Base-by-base conservation (phyloP, 2,888 invertebrate species). In the Carabus problematicus region DNA sequence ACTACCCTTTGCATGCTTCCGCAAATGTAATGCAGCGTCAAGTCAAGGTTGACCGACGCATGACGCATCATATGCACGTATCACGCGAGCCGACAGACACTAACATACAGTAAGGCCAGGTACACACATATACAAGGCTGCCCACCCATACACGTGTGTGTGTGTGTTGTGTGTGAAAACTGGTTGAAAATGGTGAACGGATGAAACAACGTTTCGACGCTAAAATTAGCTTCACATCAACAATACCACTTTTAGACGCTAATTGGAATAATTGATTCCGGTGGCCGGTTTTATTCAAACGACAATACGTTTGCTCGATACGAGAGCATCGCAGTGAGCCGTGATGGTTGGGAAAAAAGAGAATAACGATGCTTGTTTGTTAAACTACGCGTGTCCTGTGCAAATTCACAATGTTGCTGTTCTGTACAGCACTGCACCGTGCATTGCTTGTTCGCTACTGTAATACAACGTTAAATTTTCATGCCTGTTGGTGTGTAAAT, bases 191-290 rank as follows among this genome's bases (percentile, higher is more conserved):
- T 47, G 7, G 8, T 16, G 12, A 52, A 16, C 52, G 52, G 52
- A 14, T 52, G 52, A 52, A 52, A 52, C 52, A 52, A 52, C 52
- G 52, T 52, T 52, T 52, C 16, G 14, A 52, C 41, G 59, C 19
- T 52, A 41, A 63, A 63, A 63, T 63, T 63, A 52, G 16, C 52
- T 18, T 52, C 41, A 19, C 60, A 45, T 45, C 63, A 64, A 64
- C 54, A 64, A 54, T 54, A 64, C 63, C 63, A 64, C 63, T 64
- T 58, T 58, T 47, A 58, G 39, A 56, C 64, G 19, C 58, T 64
- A 64, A 64, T 64, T 64, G 64, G 56, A 43, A 56, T 47, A 47
- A 58, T 43, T 58, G 56, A 64, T 56, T 58, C 55, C 16, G 56
- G 54, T 62, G 62, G 49, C 39, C 29, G 16, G 8, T 11, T 49